Base-by-base conservation (phyloP, 2,888 invertebrate species). In the Nymphalis c-album region DNA sequence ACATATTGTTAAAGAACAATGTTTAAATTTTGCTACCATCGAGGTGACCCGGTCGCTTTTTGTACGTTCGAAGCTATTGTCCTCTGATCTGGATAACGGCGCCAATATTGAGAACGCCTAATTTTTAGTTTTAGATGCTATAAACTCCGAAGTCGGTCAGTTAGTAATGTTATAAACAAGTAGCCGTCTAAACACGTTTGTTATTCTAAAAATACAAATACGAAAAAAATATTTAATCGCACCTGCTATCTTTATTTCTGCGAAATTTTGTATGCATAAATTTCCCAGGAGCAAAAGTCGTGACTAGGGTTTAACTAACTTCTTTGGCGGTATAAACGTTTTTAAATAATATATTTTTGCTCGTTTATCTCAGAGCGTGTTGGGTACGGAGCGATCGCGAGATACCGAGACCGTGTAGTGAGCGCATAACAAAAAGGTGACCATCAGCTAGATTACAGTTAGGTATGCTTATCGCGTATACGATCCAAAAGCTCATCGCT, bases 1-100 rank as follows among this genome's bases (percentile, higher is more conserved):
- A 63, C 51, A 65, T 68, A 65, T 61, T 31, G 59, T 59, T 48
- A 46, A 60, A 53, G 62, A 53, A 10, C 51, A 60, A 40, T 40
- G 22, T 67, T 64, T 57, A 57, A 46, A 62, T 57, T 59, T 80
- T 80, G 78, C 79, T 80, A 83, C 80, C 73, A 78, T 78, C 68
- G 74, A 81, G 82, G 83, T 85, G 77, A 86, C 86, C 84, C 77
- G 86, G 87, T 86, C 79, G 77, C 76, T 80, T 80, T 80, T 85
- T 85, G 82, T 81, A 75, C 81, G 69, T 68, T 57, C 45, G 47
- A 65, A n/a, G 46, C 71, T 68, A 65, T 71, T 71, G 67, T 74
- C 67, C 63, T 68, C 69, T 70, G 70, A 76, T 75, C 74, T 76
- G 78, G 78, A 74, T 77, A 76, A 75, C 74, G 72, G 66, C 67